Base-by-base conservation (phyloP, 2,888 invertebrate genomes). In the Philereme transversata region DNA sequence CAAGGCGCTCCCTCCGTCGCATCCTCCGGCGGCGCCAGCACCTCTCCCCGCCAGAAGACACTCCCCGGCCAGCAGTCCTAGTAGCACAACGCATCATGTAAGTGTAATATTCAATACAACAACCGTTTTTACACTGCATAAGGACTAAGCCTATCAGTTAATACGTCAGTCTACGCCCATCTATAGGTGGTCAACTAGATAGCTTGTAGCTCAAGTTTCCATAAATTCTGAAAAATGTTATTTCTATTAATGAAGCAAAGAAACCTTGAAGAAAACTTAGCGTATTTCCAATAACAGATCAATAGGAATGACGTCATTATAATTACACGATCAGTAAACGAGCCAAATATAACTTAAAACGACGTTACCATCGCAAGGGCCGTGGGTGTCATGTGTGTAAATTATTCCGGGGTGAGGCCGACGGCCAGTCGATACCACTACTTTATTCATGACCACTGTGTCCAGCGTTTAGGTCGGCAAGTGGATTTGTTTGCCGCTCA, bases 71-170 rank as follows among this genome's bases (percentile, higher is more conserved):
- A 95, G 96, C 83, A 95, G 96, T 81, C 96, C 96, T 51, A 96
- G 96, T 72, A 96, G 96, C 68, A 96, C 96, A 71, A 96, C 96
- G 73, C 96, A 96, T 77, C 96, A 96, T 93, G 94, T 94, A 73
- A 87, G 88, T 50, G 22, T 22, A 22, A 22, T 22, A 22, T 2
- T 22, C 22, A 22, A 22, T 22, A 2, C 1, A 22, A 22, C 22
- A 22, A 22, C 22, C 22, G 22, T 22, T 22, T 3, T 22, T 22
- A 2, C 22, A 22, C 22, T 22, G 3, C 22, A 22, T 22, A 22
- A 22, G 22, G 22, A 22, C 22, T 22, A 22, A 22, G 22, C 22
- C 22, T 22, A 22, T 22, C 22, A 22, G 22, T 1, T 22, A 22
- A n/a, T n/a, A n/a, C n/a, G n/a, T 22, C 22, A 22, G 22, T 3